Percentiles rank a stretch among this genome's conserved stretches.
phyloP scores from a whole-genome alignment of 2,888 invertebrate genomes.

The Pyralis farinalis region DNA sequence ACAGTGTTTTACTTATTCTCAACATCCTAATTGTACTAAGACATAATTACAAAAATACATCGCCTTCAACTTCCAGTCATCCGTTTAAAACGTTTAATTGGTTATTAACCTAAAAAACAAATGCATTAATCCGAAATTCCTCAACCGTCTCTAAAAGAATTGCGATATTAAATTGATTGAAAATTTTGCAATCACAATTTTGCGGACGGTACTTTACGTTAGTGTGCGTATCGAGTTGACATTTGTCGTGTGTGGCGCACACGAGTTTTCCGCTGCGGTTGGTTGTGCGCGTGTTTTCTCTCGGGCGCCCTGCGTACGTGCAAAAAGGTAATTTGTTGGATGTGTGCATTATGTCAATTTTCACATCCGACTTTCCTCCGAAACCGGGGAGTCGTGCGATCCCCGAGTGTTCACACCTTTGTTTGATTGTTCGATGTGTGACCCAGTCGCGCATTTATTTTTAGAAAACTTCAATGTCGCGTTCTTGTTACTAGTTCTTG shows the following conservation, averaged over 20 bases:
- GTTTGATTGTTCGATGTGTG: constrained; percentile 48
- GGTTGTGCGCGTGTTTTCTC: constrained; percentile 42
- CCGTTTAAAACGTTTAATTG: constrained; percentile 7
- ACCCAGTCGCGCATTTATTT: constrained; percentile 30
- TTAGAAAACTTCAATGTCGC: constrained; percentile 28
- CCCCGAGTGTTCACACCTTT: constrained; percentile 57
- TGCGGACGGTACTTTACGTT: constrained; percentile 31
- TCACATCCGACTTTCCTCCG: constrained; percentile 79
- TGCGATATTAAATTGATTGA: constrained; percentile 14
- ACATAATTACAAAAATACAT: no score
- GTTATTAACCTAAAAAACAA: constrained; percentile 11
- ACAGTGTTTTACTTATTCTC: no score
- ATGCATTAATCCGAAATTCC: constrained; percentile 5
- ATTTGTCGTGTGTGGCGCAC: constrained; percentile 28
- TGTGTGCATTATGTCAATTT: constrained; percentile 70
- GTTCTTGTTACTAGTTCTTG: constrained; percentile 4
- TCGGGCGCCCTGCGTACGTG: constrained; percentile 42
- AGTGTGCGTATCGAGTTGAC: constrained; percentile 36
- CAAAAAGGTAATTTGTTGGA: constrained; percentile 51
- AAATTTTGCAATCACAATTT: constrained; percentile 8
- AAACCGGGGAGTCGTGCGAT: constrained; percentile 41
- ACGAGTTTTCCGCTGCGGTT: constrained; percentile 17
- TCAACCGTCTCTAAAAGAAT: constrained; percentile 5
- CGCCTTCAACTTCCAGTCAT: background rate
- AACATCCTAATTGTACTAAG: no score